Evolutionary conservation across 1,140 invertebrate genomes (phyloP).

Genomic region (Neodiprion lecontei): DNA sequence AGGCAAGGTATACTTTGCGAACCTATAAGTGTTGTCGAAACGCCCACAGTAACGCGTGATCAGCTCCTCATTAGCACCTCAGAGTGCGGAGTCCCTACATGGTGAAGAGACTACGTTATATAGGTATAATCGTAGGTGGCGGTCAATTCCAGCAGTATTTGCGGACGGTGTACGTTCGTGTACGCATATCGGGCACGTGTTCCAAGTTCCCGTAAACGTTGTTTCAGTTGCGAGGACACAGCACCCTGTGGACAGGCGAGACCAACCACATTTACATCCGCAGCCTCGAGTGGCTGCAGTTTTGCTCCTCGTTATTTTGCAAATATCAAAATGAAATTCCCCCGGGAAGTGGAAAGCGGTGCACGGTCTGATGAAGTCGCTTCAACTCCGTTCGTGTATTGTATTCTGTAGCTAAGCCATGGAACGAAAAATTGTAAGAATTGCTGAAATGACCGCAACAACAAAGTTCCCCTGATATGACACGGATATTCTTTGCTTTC

Average conservation of each 20-base stretch:
- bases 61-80: background rate
- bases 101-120: background rate
- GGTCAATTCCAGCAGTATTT: too few relatives aligned
- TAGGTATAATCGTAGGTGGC: background rate
- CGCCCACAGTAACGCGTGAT: background rate
- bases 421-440: background rate
- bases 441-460: background rate
- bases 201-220: background rate
- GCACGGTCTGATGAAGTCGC: background rate
- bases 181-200: background rate
- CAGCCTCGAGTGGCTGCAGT: too few relatives aligned
- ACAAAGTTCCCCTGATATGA: background rate
- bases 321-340: too few relatives aligned
- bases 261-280: too few relatives aligned
- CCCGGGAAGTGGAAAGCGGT: too few relatives aligned
- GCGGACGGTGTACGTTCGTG: background rate
- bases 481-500: constrained; percentile 29
- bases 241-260: background rate
- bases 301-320: too few relatives aligned
- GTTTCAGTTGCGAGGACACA: background rate
- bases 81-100: background rate
- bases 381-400: background rate
- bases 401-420: too few relatives aligned
- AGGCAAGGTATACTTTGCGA: too few relatives aligned
- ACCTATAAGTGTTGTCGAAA: background rate